Percentiles rank a stretch among this genome's conserved stretches.
These are phyloP conservation scores for Drosophila suboccidentalis DNA, from an alignment of 2,888 invertebrate species.

Conservation along the genomic window DNA sequence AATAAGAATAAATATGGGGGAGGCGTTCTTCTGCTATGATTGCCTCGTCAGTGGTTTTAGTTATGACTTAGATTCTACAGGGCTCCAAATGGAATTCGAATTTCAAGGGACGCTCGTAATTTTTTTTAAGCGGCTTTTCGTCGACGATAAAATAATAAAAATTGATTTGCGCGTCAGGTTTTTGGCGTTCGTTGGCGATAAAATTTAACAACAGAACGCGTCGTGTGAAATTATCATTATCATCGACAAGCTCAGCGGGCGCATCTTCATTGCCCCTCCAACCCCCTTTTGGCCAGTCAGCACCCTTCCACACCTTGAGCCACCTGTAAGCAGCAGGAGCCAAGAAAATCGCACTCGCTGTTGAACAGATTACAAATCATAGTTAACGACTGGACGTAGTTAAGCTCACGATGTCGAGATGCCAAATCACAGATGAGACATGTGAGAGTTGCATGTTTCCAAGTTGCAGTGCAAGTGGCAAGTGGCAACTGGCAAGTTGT, in stretches of 20 bases:
- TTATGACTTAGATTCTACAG: slow-evolving; percentile 53
- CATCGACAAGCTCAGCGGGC: slow-evolving; percentile 38
- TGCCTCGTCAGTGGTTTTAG: slow-evolving; percentile 59
- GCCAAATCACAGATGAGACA: slow-evolving; percentile 41
- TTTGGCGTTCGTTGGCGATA: slow-evolving; percentile 65
- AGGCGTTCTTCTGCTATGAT: slow-evolving; percentile 34
- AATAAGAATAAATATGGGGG: slow-evolving; percentile 15
- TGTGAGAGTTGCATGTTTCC: slow-evolving; percentile 14
- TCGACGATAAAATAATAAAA: slow-evolving; percentile 77
- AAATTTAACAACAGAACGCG: slow-evolving; percentile 69
- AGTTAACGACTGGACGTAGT: slow-evolving; percentile 59
- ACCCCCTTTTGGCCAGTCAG: slow-evolving; percentile 10
- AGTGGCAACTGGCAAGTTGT: slow-evolving; percentile 1
- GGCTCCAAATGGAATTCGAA: slow-evolving; percentile 21
- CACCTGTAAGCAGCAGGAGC: slow-evolving; percentile 17
- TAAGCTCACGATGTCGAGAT: slow-evolving; percentile 46
- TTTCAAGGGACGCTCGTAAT: slow-evolving; percentile 7
- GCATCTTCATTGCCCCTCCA: slow-evolving; percentile 36
- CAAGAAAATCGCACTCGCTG: slow-evolving; percentile 33
- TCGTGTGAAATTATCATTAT: slow-evolving; percentile 79
- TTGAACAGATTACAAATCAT: slow-evolving; percentile 69
- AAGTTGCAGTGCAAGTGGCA: background rate
- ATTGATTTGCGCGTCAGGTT: slow-evolving; percentile 72
- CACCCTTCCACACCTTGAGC: background rate
- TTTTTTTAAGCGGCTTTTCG: slow-evolving; percentile 43